Percentiles rank a stretch among this genome's conserved stretches.
Conservation (phyloP, 2,797 vertebrate genomes). For the Sebastes umbrosus region DNA sequence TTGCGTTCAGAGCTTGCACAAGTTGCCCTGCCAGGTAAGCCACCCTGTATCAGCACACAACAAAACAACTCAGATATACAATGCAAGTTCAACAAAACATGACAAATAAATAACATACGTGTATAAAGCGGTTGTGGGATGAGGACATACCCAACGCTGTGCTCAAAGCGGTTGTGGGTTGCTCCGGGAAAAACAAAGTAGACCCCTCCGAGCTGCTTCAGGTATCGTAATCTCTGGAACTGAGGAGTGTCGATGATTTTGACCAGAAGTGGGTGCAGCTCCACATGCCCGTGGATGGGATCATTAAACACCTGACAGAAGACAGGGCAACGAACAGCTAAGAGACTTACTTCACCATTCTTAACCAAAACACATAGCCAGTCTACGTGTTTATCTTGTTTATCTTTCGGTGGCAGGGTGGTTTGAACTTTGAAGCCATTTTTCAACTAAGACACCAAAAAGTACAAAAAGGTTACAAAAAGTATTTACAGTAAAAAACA, state of each 20-base stretch:
- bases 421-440: too few species aligned
- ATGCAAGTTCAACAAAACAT: background rate
- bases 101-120: background rate
- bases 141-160: conserved; percentile 75
- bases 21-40: conserved; percentile 91
- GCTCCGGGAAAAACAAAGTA: conserved; percentile 85
- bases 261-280: conserved; percentile 91
- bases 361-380: background rate
- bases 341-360: background rate
- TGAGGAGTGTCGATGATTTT: conserved; percentile 92
- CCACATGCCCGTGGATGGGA: conserved; percentile 94
- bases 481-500: too few species aligned
- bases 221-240: conserved; percentile 82
- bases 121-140: too few species aligned
- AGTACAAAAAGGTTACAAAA: too few species aligned
- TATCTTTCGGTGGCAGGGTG: too few species aligned
- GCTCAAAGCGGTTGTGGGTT: conserved; percentile 85
- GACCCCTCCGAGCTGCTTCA: conserved; percentile 82
- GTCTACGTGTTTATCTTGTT: too few species aligned
- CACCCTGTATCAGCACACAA: conserved; percentile 80
- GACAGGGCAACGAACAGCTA: background rate
- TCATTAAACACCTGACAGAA: conserved; percentile 92
- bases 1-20: conserved; percentile 82
- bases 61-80: background rate
- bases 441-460: too few species aligned